Conservation (phyloP, 2,797 vertebrate species). For the Gila robusta region DNA sequence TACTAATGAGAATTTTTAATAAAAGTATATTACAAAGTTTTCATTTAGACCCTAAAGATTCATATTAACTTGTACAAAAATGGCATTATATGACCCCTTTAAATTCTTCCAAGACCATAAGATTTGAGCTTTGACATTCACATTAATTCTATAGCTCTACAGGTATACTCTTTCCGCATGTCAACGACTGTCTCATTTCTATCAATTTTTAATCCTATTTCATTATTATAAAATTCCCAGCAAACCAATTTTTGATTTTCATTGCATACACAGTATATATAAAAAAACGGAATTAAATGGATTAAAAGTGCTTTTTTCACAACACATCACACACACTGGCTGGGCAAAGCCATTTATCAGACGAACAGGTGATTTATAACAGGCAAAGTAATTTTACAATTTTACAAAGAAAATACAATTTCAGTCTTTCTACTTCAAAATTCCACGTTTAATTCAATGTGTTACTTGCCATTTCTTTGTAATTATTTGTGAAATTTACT, state of each 20-base stretch:
- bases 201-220: background rate
- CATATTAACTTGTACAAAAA: too few relatives aligned
- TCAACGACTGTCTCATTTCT: background rate
- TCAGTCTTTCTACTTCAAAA: background rate
- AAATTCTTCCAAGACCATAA: background rate
- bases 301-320: slow-evolving; percentile 46
- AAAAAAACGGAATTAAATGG: background rate
- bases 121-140: background rate
- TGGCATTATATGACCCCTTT: too few relatives aligned
- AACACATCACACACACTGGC: slow-evolving; percentile 45
- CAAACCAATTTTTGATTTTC: background rate
- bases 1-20: too few relatives aligned
- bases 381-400: background rate
- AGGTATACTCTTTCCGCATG: background rate
- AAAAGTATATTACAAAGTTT: too few relatives aligned
- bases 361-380: background rate
- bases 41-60: too few relatives aligned
- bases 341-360: slow-evolving; percentile 19
- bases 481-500: background rate
- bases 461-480: background rate
- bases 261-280: too few relatives aligned
- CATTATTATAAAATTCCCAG: background rate
- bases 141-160: background rate
- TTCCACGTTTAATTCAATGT: background rate
- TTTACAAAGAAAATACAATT: background rate